These are phyloP conservation scores for Calameuta idolon DNA, from an alignment of 2,888 invertebrate species.

Conservation along the genomic window DNA sequence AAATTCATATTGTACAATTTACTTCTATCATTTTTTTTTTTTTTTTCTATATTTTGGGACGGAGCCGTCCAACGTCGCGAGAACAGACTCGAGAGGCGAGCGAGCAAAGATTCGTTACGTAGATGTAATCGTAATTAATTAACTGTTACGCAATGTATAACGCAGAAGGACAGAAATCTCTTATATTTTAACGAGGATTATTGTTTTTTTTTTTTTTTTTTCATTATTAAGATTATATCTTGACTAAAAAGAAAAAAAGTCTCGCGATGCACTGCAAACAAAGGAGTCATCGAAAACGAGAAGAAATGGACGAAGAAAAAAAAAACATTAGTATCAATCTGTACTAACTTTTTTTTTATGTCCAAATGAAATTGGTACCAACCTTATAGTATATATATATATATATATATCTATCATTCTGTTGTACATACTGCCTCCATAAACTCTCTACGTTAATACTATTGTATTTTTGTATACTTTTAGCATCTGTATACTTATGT, in stretches of 20 bases:
- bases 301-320: background rate
- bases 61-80: conserved; percentile 58
- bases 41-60: conserved; percentile 29
- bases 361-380: conserved; percentile 33
- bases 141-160: conserved; percentile 5
- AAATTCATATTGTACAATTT: background rate
- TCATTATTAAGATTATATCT: background rate
- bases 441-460: conserved; percentile 57
- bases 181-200: conserved; percentile 5
- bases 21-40: background rate
- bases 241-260: background rate
- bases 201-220: background rate
- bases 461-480: conserved; percentile 61
- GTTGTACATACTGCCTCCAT: conserved; percentile 41
- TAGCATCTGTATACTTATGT: conserved; percentile 55
- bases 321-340: conserved; percentile 19
- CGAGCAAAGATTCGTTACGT: background rate
- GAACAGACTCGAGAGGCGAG: conserved; percentile 38
- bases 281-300: background rate
- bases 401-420: conserved; percentile 49
- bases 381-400: conserved; percentile 39
- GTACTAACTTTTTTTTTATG: conserved; percentile 42
- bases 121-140: conserved; percentile 24
- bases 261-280: background rate
- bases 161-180: conserved; percentile 1